These are phyloP conservation scores for Eupithecia abbreviata DNA, from an alignment of 2,888 invertebrate species.

Conservation along the genomic window DNA sequence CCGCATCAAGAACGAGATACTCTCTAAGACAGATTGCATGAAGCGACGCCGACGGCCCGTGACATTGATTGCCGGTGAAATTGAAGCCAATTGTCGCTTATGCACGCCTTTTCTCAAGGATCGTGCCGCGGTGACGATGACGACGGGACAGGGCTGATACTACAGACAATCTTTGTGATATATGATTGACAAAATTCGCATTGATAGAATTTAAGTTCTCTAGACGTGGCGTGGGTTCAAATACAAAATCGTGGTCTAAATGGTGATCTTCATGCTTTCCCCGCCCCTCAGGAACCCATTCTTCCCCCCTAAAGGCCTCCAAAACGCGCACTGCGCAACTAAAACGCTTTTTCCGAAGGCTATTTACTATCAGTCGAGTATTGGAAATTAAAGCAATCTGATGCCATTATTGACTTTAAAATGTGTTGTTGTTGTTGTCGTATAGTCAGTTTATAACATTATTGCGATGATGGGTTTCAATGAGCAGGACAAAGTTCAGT, in stretches of 20 bases:
- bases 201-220: not conserved
- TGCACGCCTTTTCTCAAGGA: constrained; percentile 41
- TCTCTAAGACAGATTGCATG: constrained; percentile 15
- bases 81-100: constrained; percentile 46
- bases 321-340: too few species aligned
- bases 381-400: too few species aligned
- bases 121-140: constrained; percentile 24
- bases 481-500: constrained; percentile 12
- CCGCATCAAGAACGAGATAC: not conserved
- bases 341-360: too few species aligned
- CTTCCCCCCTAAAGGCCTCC: too few species aligned
- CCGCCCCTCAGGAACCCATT: too few species aligned
- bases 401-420: not conserved
- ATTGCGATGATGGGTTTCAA: not conserved
- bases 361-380: too few species aligned
- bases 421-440: not conserved
- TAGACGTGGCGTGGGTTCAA: too few species aligned
- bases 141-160: constrained; percentile 26
- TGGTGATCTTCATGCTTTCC: too few species aligned
- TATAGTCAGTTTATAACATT: not conserved
- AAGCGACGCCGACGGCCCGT: constrained; percentile 23
- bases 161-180: not conserved
- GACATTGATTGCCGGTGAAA: constrained; percentile 47
- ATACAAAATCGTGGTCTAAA: too few species aligned
- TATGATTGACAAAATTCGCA: not conserved